phyloP scores from a whole-genome alignment of 2,888 invertebrate species.

The Drosophila prolongata region DNA sequence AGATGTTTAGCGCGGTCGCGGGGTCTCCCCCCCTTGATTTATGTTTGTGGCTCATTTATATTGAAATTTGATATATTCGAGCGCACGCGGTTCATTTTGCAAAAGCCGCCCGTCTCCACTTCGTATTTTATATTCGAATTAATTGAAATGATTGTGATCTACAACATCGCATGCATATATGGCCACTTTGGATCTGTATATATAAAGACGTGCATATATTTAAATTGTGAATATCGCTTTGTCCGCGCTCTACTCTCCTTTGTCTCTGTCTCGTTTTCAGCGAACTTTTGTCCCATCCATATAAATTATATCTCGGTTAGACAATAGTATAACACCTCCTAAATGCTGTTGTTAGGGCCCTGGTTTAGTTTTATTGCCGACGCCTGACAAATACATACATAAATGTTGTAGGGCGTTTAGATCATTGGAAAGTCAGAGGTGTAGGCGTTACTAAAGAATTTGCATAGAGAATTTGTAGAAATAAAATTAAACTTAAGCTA shows the following conservation, averaged over 20 bases:
- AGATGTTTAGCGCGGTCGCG: not conserved
- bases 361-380: slow-evolving; percentile 31
- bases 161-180: slow-evolving; percentile 58
- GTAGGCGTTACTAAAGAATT: slow-evolving; percentile 55
- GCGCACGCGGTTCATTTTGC: slow-evolving; percentile 68
- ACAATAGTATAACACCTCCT: slow-evolving; percentile 73
- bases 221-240: slow-evolving; percentile 66
- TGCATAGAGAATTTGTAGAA: slow-evolving; percentile 36
- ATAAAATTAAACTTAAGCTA: not conserved
- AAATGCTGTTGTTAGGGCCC: slow-evolving; percentile 59
- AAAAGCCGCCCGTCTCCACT: slow-evolving; percentile 61
- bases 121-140: slow-evolving; percentile 76
- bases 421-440: not conserved
- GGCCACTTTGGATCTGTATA: slow-evolving; percentile 29
- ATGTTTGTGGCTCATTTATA: slow-evolving; percentile 73
- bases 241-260: slow-evolving; percentile 52
- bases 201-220: slow-evolving; percentile 38
- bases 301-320: slow-evolving; percentile 63
- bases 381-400: slow-evolving; percentile 43
- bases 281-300: slow-evolving; percentile 48
- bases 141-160: slow-evolving; percentile 79
- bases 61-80: slow-evolving; percentile 78
- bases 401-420: slow-evolving; percentile 24
- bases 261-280: slow-evolving; percentile 61
- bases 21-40: slow-evolving; percentile 64